These are phyloP conservation scores for Cossypha polioptera DNA, from an alignment of 2,797 vertebrate species.

Conservation along the genomic window DNA sequence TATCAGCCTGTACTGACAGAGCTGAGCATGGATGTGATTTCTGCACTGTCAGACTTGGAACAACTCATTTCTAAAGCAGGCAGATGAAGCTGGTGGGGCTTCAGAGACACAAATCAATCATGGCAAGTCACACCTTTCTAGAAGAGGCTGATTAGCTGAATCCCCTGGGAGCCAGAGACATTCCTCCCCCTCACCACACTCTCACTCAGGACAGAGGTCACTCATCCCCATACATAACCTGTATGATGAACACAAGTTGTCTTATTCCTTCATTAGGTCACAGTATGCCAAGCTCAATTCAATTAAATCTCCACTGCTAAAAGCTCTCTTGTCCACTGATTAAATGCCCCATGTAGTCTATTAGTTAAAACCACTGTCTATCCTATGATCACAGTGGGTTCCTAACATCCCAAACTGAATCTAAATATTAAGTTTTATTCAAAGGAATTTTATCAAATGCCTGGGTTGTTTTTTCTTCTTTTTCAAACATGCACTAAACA, in stretches of 20 bases:
- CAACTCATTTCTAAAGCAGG: neutral
- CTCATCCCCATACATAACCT: neutral
- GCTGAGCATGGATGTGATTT: neutral
- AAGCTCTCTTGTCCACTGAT: neutral
- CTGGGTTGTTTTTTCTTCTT: neutral
- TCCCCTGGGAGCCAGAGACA: neutral
- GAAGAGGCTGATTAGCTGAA: neutral
- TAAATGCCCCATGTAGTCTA: neutral
- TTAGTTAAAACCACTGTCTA: neutral
- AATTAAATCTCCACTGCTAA: neutral
- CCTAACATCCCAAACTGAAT: neutral
- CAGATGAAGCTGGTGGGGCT: neutral
- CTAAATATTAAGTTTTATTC: neutral
- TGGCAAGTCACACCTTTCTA: neutral
- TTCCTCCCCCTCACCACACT: neutral
- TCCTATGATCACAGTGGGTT: neutral
- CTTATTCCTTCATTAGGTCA: neutral
- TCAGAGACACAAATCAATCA: neutral
- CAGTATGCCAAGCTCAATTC: neutral
- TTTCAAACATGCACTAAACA: neutral
- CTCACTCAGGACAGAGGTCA: neutral
- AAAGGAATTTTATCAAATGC: conserved; percentile 9
- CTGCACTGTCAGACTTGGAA: neutral
- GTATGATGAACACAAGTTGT: neutral
- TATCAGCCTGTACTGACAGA: neutral